Base-by-base conservation (phyloP, 1,140 invertebrate genomes). In the Papilio machaon region DNA sequence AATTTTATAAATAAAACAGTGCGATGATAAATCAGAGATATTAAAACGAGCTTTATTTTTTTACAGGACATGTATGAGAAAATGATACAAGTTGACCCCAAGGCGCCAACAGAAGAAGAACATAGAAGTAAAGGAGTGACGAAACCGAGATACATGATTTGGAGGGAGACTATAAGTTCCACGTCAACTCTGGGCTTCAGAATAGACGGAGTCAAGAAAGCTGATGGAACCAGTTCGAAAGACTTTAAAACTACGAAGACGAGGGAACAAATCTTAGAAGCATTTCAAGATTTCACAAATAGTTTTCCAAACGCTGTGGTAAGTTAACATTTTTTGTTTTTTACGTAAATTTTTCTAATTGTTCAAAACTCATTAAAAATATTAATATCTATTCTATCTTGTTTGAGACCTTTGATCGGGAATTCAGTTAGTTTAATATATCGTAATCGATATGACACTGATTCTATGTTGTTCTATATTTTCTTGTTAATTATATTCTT, bases 161-260 rank as follows among this genome's bases (percentile, higher is more conserved):
- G 99, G 98, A 95, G 99, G 73, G 99, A 99, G 95, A 98, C 98
- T 8, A 99, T 99, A 88, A 99, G 98, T 35, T 99, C 98, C 23
- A 99, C 99, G 7, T 97, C 98, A 0, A 98, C 97, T 7, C 95
- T 99, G 38, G 99, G 99, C 77, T 99, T 99, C 95, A 95, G 99
- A 82, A 99, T 99, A 86, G 99, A 99, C 94, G 99, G 99, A 9
- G 98, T 99, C 81, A 98, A 98, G 94, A 97, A 97, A 84, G 96
- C 96, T 64, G 97, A 98, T 88, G 98, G 98, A 52, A 97, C 96
- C 76, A 98, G 98, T 75, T 97, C 97, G 83, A 99, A 99, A 95
- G 98, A 99, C 92, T 99, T 99, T 91, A 99, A 99, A 95, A 99
- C 98, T n/a, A 99, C 98, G 5, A 97, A 98, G 94, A 97, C 97